A percentile compares a stretch with the other conserved stretches of the same genome.
Evolutionary conservation across 2,797 vertebrate genomes (phyloP).

Genomic region (Enteromius viviparus): DNA sequence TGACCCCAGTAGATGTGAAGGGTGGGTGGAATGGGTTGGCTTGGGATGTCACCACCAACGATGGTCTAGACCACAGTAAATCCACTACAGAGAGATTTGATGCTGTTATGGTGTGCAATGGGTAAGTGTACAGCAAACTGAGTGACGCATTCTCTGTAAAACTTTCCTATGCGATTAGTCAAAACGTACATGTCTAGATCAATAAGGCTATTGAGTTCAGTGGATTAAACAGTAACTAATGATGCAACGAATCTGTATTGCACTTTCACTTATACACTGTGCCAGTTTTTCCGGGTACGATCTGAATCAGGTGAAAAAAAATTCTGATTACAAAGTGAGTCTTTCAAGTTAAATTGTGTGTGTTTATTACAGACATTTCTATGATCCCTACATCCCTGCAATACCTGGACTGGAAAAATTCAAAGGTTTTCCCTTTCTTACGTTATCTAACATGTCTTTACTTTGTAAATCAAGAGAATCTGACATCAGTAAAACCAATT

Average conservation of each 20-base stretch:
- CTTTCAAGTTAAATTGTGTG: slow-evolving; percentile 17
- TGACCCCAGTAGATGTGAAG: slow-evolving; percentile 61
- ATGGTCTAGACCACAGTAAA: slow-evolving; percentile 39
- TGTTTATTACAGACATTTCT: slow-evolving; percentile 67
- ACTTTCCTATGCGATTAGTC: not conserved
- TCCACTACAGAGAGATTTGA: slow-evolving; percentile 67
- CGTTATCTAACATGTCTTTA: not conserved
- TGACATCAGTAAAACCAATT: not conserved
- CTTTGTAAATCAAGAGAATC: not conserved
- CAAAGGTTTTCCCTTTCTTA: slow-evolving; percentile 63
- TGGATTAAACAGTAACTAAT: slow-evolving; percentile 34
- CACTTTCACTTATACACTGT: slow-evolving; percentile 12
- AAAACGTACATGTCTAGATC: not conserved
- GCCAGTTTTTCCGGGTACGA: not conserved
- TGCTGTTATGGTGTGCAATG: slow-evolving; percentile 74
- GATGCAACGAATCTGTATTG: slow-evolving; percentile 9
- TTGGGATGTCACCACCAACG: slow-evolving; percentile 67
- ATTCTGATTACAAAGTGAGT: not conserved
- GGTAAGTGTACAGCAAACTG: slow-evolving; percentile 62
- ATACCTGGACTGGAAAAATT: slow-evolving; percentile 71
- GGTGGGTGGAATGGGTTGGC: slow-evolving; percentile 54
- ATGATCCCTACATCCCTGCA: slow-evolving; percentile 67
- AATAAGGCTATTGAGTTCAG: not conserved
- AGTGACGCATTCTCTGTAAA: not conserved
- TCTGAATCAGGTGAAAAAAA: not conserved